Conservation (phyloP, 1,140 invertebrate genomes). For the Brachionus rubens region DNA sequence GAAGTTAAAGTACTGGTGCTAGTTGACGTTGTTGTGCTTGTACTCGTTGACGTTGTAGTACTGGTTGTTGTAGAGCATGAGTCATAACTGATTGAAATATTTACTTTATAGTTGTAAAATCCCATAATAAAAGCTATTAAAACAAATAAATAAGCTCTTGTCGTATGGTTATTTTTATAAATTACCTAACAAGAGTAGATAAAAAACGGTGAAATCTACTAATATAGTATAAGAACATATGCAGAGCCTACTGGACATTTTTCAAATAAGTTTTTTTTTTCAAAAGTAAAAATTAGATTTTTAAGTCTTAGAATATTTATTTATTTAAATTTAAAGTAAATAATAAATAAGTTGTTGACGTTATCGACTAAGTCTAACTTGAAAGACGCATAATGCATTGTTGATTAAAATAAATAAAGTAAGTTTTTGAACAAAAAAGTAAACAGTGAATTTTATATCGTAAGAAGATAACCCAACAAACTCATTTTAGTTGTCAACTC, state of each 20-base stretch:
- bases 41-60: not conserved
- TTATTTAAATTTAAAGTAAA: too few species aligned
- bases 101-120: not conserved
- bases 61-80: not conserved
- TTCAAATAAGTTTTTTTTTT: not conserved
- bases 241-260: not conserved
- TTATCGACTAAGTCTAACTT: too few species aligned
- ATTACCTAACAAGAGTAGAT: not conserved
- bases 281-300: too few species aligned
- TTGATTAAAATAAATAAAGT: too few species aligned
- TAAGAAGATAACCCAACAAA: too few species aligned
- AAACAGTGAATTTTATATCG: too few species aligned
- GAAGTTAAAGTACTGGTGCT: not conserved
- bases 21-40: not conserved
- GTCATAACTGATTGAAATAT: not conserved
- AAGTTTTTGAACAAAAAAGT: too few species aligned
- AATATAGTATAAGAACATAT: not conserved
- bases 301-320: too few species aligned
- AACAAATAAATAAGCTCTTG: not conserved
- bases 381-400: too few species aligned
- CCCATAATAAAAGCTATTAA: not conserved
- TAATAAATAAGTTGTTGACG: too few species aligned
- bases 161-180: not conserved
- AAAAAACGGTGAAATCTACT: not conserved
- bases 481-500: too few species aligned